These are phyloP conservation scores for Tillus elongatus DNA, from an alignment of 2,888 invertebrate genomes.

Conservation along the genomic window DNA sequence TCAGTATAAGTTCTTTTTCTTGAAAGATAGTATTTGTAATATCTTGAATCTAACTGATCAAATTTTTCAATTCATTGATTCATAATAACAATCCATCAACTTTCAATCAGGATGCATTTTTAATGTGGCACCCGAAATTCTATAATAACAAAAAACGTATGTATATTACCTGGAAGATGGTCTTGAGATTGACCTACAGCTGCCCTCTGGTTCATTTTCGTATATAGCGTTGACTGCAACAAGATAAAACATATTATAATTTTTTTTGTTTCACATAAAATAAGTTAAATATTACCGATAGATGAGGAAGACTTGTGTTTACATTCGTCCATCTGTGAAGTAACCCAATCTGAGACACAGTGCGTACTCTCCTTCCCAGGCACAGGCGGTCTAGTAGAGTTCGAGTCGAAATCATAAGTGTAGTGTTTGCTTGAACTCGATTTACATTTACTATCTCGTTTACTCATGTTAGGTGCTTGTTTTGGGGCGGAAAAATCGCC, in stretches of 20 bases:
- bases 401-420: constrained; percentile 45
- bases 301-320: constrained; percentile 32
- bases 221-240: too few relatives aligned
- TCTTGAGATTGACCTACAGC: constrained; percentile 43
- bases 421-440: constrained; percentile 20
- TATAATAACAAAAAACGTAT: neutral
- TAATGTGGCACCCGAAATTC: too few relatives aligned
- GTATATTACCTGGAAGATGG: constrained; percentile 34
- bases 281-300: constrained; percentile 24
- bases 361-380: constrained; percentile 59
- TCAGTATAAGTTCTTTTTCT: too few relatives aligned
- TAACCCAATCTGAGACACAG: constrained; percentile 34
- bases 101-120: too few relatives aligned
- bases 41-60: too few relatives aligned
- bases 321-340: constrained; percentile 25
- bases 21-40: too few relatives aligned
- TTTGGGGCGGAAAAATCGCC: constrained; percentile 23
- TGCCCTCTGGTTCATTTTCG: constrained; percentile 36
- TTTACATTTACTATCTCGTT: constrained; percentile 22
- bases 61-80: too few relatives aligned
- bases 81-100: too few relatives aligned
- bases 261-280: constrained; percentile 24
- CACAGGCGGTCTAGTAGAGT: constrained; percentile 76
- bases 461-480: constrained; percentile 33
- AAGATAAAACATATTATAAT: neutral